Percentiles rank a stretch among this genome's conserved stretches.
These are phyloP conservation scores for Telmatherina bonti DNA, from an alignment of 2,797 vertebrate genomes.

Conservation along the genomic window DNA sequence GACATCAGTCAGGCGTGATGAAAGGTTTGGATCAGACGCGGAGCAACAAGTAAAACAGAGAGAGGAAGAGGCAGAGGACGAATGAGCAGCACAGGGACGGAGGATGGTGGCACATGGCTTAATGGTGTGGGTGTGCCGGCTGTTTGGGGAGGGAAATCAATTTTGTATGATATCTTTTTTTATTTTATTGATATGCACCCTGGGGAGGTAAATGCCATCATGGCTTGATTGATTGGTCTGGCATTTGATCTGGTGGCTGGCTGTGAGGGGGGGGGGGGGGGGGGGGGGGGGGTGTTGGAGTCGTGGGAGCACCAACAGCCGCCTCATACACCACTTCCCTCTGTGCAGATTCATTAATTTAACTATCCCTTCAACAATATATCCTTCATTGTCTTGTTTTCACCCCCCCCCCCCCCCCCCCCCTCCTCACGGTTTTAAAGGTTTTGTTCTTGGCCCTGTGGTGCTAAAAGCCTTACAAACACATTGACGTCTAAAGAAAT, in stretches of 20 bases:
- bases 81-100: slow-evolving; percentile 13
- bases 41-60: slow-evolving; percentile 29
- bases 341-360: slow-evolving; percentile 34
- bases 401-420: neutral
- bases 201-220: slow-evolving; percentile 75
- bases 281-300: too few relatives aligned
- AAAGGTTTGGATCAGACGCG: slow-evolving; percentile 15
- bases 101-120: slow-evolving; percentile 10
- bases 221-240: slow-evolving; percentile 79
- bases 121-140: slow-evolving; percentile 38
- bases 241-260: slow-evolving; percentile 78
- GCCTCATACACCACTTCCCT: slow-evolving; percentile 13
- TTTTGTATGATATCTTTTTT: slow-evolving; percentile 70
- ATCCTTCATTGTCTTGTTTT: slow-evolving; percentile 68
- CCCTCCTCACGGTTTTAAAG: slow-evolving; percentile 47
- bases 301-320: slow-evolving; percentile 45
- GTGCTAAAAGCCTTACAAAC: slow-evolving; percentile 53
- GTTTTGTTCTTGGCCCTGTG: slow-evolving; percentile 34
- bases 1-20: slow-evolving; percentile 30
- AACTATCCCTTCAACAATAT: slow-evolving; percentile 29
- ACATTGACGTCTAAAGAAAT: slow-evolving; percentile 12
- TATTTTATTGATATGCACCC: slow-evolving; percentile 72
- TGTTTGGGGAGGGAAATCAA: slow-evolving; percentile 58
- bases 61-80: neutral
- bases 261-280: slow-evolving; percentile 66